These are phyloP conservation scores for Cyanistes caeruleus DNA, from an alignment of 2,113 vertebrate species.

Conservation along the genomic window DNA sequence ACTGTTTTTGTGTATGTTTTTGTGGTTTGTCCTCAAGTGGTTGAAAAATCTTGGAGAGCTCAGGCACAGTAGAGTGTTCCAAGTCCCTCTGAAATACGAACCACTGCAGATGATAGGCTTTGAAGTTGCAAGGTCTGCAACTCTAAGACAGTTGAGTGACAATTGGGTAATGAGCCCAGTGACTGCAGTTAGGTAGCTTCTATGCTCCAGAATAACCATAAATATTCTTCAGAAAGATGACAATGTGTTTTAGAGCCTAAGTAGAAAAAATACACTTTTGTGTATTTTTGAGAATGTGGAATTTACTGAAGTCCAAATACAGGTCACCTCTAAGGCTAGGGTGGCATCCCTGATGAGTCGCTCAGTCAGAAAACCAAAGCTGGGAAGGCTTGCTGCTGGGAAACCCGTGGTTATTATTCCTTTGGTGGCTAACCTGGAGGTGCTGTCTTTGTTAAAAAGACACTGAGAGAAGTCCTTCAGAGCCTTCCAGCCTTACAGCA, in stretches of 20 bases:
- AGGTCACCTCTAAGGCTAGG: neutral
- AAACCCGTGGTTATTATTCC: neutral
- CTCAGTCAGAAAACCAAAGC: accelerated
- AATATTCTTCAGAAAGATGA: neutral
- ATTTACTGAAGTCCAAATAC: neutral
- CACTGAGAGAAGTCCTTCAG: neutral
- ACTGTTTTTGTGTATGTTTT: neutral
- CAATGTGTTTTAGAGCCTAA: neutral
- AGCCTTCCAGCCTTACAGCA: neutral
- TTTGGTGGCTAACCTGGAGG: neutral
- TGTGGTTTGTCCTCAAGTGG: neutral
- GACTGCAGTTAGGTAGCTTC: neutral
- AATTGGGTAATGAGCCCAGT: neutral
- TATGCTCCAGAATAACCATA: neutral
- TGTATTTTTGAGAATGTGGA: neutral
- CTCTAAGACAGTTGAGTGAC: neutral
- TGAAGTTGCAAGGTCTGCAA: neutral
- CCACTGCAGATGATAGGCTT: neutral
- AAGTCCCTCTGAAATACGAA: neutral
- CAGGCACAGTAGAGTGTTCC: neutral
- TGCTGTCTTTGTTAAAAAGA: neutral
- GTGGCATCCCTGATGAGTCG: neutral
- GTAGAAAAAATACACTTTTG: neutral
- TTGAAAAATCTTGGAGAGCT: neutral
- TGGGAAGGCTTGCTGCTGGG: neutral